Evolutionary conservation across 1,140 invertebrate species (phyloP).

Genomic region (Drosophila pseudoananassae): DNA sequence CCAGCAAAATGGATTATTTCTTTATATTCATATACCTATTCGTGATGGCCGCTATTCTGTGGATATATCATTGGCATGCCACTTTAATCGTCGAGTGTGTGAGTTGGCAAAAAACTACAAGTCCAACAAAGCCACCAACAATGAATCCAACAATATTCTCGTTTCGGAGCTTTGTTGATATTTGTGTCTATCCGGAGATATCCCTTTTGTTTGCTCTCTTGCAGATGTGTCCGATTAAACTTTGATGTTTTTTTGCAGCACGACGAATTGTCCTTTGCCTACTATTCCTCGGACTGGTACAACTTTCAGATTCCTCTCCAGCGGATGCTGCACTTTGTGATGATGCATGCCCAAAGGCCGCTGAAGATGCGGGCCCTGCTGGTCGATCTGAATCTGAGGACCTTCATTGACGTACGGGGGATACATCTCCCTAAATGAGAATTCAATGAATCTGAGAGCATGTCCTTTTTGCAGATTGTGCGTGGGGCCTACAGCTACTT

Average conservation of each 20-base stretch:
- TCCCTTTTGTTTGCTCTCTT: background rate
- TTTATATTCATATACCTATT: slow-evolving; percentile 75
- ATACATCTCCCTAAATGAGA: background rate
- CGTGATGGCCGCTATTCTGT: slow-evolving; percentile 68
- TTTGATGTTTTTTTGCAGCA: slow-evolving; percentile 34
- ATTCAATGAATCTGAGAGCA: background rate
- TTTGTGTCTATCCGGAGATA: background rate
- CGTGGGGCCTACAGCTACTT: slow-evolving; percentile 77
- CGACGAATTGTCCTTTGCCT: slow-evolving; percentile 54
- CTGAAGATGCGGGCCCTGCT: slow-evolving; percentile 66
- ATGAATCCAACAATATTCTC: background rate
- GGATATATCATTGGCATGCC: slow-evolving; percentile 78
- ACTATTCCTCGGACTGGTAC: slow-evolving; percentile 66
- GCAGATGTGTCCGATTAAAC: background rate
- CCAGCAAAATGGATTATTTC: slow-evolving; percentile 67
- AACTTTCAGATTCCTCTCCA: slow-evolving; percentile 50
- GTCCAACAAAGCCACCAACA: too few species aligned
- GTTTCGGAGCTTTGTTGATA: slow-evolving; percentile 1
- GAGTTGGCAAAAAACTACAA: slow-evolving; percentile 1
- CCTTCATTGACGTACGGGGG: slow-evolving; percentile 62
- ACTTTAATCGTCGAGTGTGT: slow-evolving; percentile 45
- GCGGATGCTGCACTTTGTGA: slow-evolving; percentile 54
- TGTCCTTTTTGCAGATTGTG: slow-evolving; percentile 49
- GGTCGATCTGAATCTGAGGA: slow-evolving; percentile 66
- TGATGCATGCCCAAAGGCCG: slow-evolving; percentile 65